Conservation (phyloP, 2,888 invertebrate genomes). For the Plebejus argus region DNA sequence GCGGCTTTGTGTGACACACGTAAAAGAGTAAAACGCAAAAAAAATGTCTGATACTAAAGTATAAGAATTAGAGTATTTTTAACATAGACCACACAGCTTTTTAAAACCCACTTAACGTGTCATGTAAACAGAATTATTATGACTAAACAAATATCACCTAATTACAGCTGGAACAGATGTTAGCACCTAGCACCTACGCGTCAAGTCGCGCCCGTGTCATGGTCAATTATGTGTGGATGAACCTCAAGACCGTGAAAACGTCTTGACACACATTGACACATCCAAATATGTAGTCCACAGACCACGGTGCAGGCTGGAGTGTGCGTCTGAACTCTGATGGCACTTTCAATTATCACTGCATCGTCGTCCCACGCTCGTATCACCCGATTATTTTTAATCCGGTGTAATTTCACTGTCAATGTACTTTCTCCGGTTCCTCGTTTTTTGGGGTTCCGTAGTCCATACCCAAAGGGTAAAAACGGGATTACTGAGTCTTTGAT, state of each 20-base stretch:
- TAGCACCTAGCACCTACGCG: slow-evolving; percentile 51
- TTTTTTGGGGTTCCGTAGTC: slow-evolving; percentile 33
- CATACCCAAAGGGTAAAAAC: no score
- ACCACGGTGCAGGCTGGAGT: slow-evolving; percentile 50
- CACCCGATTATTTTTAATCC: slow-evolving; percentile 65
- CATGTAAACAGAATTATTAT: not conserved
- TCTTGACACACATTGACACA: slow-evolving; percentile 76
- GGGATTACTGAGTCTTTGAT: no score
- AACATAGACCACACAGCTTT: not conserved
- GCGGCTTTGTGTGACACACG: slow-evolving; percentile 15
- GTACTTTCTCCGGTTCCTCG: slow-evolving; percentile 70
- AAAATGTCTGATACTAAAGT: not conserved
- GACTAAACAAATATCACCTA: slow-evolving; percentile 23
- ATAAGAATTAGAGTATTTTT: not conserved
- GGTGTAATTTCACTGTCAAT: slow-evolving; percentile 62
- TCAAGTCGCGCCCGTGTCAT: slow-evolving; percentile 56
- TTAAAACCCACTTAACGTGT: not conserved
- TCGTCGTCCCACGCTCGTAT: slow-evolving; percentile 58
- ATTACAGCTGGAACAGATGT: slow-evolving; percentile 46
- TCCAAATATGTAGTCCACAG: slow-evolving; percentile 64
- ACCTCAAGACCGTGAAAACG: slow-evolving; percentile 70
- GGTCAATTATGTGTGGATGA: slow-evolving; percentile 62
- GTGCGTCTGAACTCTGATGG: slow-evolving; percentile 69
- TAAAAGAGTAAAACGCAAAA: not conserved
- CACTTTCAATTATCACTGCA: slow-evolving; percentile 77